Percentiles rank a stretch among this genome's conserved stretches.
Evolutionary conservation across 1,140 invertebrate genomes (phyloP).

Genomic region (Luehdorfia chinensis): DNA sequence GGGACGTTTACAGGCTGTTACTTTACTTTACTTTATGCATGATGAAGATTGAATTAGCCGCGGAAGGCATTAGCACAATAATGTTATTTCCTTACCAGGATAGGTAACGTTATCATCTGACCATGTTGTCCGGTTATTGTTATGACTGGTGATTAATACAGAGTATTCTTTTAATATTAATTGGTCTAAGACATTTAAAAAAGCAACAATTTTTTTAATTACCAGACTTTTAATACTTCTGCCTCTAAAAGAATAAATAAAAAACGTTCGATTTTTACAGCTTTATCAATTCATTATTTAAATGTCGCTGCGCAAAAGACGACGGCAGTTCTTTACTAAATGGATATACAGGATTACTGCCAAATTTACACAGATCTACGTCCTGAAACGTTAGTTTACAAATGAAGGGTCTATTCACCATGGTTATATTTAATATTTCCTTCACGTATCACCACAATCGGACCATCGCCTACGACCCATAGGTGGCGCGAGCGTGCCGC

Average conservation of each 20-base stretch:
- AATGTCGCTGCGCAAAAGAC: constrained; percentile 7
- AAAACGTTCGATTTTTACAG: too few relatives aligned
- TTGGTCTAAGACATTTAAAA: too few relatives aligned
- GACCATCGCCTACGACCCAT: constrained; percentile 39
- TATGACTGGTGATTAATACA: not conserved
- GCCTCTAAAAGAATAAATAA: too few relatives aligned
- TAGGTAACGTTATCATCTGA: too few relatives aligned
- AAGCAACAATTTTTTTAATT: too few relatives aligned
- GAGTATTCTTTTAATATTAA: too few relatives aligned
- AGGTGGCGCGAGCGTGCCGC: constrained; percentile 27
- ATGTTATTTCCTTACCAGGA: too few relatives aligned
- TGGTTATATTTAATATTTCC: constrained; percentile 22
- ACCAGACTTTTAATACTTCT: too few relatives aligned
- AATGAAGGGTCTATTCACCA: not conserved
- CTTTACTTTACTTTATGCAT: too few relatives aligned
- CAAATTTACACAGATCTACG: constrained; percentile 3
- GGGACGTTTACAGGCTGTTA: too few relatives aligned
- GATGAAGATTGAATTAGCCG: too few relatives aligned
- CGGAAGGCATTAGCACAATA: too few relatives aligned
- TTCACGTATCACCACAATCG: constrained; percentile 36
- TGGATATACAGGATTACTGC: constrained; percentile 4
- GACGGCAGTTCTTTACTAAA: constrained; percentile 10
- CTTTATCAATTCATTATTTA: constrained; percentile 1
- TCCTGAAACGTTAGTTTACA: not conserved
- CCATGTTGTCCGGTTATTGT: not conserved